Base-by-base conservation (phyloP, 2,113 vertebrate genomes). In the Limanda limanda region DNA sequence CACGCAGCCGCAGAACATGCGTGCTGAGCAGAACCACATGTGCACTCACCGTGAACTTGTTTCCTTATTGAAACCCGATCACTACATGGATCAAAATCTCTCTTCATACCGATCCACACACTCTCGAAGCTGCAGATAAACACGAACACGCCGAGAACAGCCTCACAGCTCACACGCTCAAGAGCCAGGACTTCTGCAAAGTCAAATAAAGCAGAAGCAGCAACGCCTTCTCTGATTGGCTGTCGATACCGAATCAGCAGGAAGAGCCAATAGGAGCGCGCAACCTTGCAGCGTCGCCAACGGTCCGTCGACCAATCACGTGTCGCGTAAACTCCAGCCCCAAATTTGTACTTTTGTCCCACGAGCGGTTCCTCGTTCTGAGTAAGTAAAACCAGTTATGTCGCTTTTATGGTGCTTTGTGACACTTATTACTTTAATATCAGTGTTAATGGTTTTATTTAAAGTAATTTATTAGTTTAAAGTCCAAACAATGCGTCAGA, bases 171-270 rank as follows among this genome's bases (percentile, higher is more conserved):
- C 81, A 62, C 17, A 68, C 25, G 27, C 55, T 31, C 62, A 51
- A 54, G 20, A 23, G 1, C 24, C 14, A 25, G 68, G 6, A 54
- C 45, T 31, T 66, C 27, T 25, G 4, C 31, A 15, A 92, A 95
- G 88, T 95, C 94, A 94, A 95, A 95, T 92, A 94, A 94, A 84
- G 93, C 94, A 9, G 71, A 66, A 74, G 64, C 25, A 89, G 65
- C 70, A 92, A 93, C 27, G 1, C 14, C 0, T 24, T 37, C 3
- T 68, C 21, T 84, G 90, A 92, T 93, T 95, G 94, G 94, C 64
- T 78, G 23, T 2, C 14, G 5, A 31, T 17, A 1, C 25, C n/a
- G 37, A 54, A 23, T 1, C 5, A 5, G 12, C 2, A 1, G 0
- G 5, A 48, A 0, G 1, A 74, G 18, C 94, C 92, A 95, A 94